A percentile compares a stretch with the other conserved stretches of the same genome.
Evolutionary conservation across 2,888 invertebrate genomes (phyloP).

Genomic region (Melipona beecheii): DNA sequence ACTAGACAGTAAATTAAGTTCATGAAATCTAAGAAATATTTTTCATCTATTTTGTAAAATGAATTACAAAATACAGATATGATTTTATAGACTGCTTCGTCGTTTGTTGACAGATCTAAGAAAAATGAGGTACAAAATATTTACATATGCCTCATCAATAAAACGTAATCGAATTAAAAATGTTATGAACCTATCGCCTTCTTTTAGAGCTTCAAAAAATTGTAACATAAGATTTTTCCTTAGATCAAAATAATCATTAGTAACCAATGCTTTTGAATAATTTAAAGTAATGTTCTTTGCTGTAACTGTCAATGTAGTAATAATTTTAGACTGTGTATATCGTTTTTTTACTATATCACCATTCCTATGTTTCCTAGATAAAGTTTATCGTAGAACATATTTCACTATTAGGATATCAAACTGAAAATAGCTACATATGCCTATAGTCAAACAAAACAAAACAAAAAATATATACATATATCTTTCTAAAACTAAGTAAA

Average conservation of each 20-base stretch:
- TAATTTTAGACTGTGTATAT: slow-evolving; percentile 84
- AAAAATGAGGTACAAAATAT: slow-evolving; percentile 66
- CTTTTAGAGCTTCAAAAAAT: slow-evolving; percentile 75
- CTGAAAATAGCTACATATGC: no score
- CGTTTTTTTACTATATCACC: slow-evolving; percentile 84
- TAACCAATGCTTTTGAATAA: background rate
- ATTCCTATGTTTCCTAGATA: slow-evolving; percentile 84
- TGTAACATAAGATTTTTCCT: slow-evolving; percentile 70
- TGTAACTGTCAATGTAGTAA: slow-evolving; percentile 83
- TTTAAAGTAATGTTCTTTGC: slow-evolving; percentile 69
- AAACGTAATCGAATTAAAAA: background rate
- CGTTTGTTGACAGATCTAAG: slow-evolving; percentile 83
- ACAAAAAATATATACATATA: background rate
- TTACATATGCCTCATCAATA: background rate
- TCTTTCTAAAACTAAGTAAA: background rate
- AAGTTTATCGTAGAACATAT: slow-evolving; percentile 61
- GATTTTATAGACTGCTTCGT: slow-evolving; percentile 81
- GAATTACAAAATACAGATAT: slow-evolving; percentile 82
- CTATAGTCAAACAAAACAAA: background rate
- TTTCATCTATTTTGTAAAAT: slow-evolving; percentile 68
- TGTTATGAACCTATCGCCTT: slow-evolving; percentile 81
- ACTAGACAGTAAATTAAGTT: slow-evolving; percentile 71
- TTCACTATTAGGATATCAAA: no score
- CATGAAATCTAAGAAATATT: slow-evolving; percentile 56
- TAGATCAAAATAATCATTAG: slow-evolving; percentile 35